Evolutionary conservation across 2,888 invertebrate species (phyloP).

Genomic region (Chironomus riparius): DNA sequence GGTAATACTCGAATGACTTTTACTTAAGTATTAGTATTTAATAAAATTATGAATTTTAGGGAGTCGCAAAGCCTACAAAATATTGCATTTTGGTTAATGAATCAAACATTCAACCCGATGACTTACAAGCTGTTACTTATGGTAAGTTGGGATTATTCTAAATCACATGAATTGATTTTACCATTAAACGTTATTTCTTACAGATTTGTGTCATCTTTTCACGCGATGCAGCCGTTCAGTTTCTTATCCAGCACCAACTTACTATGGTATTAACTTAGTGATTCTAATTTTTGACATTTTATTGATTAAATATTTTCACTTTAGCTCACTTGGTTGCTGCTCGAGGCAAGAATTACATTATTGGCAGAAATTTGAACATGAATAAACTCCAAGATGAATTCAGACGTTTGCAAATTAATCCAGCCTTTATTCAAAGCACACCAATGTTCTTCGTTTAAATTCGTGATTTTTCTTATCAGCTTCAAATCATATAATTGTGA

Average conservation of each 20-base stretch:
- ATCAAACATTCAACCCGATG: slow-evolving; percentile 42
- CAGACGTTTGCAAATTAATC: slow-evolving; percentile 17
- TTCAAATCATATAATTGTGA: too few relatives aligned
- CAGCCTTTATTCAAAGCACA: slow-evolving; percentile 25
- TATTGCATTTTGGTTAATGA: slow-evolving; percentile 65
- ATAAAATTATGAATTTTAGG: slow-evolving; percentile 43
- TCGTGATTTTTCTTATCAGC: background rate
- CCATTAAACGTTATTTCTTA: background rate
- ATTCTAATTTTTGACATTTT: background rate
- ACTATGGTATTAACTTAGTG: slow-evolving; percentile 45
- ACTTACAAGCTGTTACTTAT: slow-evolving; percentile 69
- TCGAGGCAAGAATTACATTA: slow-evolving; percentile 49
- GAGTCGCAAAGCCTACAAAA: slow-evolving; percentile 77
- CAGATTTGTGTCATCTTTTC: slow-evolving; percentile 74
- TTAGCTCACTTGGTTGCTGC: slow-evolving; percentile 72
- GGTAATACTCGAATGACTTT: background rate
- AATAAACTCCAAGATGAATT: slow-evolving; percentile 29
- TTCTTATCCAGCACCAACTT: slow-evolving; percentile 79
- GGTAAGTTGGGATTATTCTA: background rate
- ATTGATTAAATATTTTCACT: background rate
- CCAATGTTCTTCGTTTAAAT: slow-evolving; percentile 33
- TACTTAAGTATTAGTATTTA: too few relatives aligned
- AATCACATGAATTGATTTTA: too few relatives aligned
- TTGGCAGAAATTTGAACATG: slow-evolving; percentile 31
- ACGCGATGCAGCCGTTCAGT: slow-evolving; percentile 74